Conservation (phyloP, 2,113 vertebrate genomes). For the Dinomys branickii region DNA sequence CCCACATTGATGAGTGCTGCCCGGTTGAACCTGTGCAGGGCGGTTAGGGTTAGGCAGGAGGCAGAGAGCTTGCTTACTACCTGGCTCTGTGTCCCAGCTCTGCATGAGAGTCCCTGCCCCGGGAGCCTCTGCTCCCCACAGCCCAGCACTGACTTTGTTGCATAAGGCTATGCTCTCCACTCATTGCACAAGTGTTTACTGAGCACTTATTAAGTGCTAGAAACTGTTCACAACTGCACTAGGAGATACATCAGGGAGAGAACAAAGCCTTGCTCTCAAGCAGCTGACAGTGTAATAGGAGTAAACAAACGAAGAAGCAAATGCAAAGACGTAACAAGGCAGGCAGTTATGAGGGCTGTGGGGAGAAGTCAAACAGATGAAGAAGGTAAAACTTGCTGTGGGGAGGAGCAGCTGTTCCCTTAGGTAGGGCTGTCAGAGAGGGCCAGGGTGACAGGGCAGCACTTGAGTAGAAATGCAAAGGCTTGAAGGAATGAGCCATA, state of each 20-base stretch:
- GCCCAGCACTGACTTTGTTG: neutral
- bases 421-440: neutral
- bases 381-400: neutral
- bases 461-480: neutral
- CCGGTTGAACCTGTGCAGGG: slow-evolving; percentile 92
- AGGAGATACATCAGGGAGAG: neutral
- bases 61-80: neutral
- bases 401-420: neutral
- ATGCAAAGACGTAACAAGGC: neutral
- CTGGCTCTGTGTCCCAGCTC: neutral
- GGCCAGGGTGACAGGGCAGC: neutral
- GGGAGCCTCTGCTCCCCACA: neutral
- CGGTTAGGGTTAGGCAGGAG: neutral
- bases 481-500: neutral
- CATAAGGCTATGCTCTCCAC: too few species aligned
- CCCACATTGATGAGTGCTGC: slow-evolving; percentile 97
- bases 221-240: neutral
- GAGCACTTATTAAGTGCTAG: neutral
- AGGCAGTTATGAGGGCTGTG: too few species aligned
- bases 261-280: neutral
- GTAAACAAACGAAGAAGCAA: neutral
- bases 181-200: neutral
- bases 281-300: neutral
- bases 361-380: neutral
- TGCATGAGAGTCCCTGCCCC: neutral